Evolutionary conservation across 2,797 vertebrate species (phyloP).

Genomic region (Halcyon badia): DNA sequence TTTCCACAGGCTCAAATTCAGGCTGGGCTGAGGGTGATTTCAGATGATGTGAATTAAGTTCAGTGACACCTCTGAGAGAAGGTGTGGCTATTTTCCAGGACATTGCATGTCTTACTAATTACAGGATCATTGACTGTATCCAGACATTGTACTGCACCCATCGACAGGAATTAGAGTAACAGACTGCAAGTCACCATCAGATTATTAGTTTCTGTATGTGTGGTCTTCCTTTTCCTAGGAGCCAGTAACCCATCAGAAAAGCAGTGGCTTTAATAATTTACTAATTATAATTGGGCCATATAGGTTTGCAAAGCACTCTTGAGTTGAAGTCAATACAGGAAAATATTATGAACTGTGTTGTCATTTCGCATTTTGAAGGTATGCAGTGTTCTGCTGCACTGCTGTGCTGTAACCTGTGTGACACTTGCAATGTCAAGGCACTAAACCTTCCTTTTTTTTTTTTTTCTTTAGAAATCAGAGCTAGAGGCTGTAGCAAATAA

Average conservation of each 20-base stretch:
- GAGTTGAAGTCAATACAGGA: background rate
- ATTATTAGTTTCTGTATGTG: background rate
- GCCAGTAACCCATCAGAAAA: background rate
- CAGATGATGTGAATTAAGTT: background rate
- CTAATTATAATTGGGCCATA: background rate
- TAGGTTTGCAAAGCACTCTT: background rate
- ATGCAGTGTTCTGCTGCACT: background rate
- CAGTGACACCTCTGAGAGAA: background rate
- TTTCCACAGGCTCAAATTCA: background rate
- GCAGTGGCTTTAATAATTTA: background rate
- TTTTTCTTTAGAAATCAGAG: background rate
- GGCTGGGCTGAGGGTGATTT: background rate
- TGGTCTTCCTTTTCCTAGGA: background rate
- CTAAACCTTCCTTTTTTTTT: background rate
- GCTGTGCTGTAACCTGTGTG: background rate
- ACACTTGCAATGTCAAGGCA: background rate
- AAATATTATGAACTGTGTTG: background rate
- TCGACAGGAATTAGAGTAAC: background rate
- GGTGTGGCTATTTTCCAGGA: background rate
- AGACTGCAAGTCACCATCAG: background rate
- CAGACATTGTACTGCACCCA: fast-evolving
- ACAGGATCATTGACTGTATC: background rate
- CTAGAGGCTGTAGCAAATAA: background rate
- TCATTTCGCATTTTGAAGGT: background rate
- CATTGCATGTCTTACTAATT: background rate